Evolutionary conservation across 37 sponge, comb jelly and placozoan genomes (phyloP), one percentile per base, ranked within the genome.

Genomic region (Sycon ciliatum): DNA sequence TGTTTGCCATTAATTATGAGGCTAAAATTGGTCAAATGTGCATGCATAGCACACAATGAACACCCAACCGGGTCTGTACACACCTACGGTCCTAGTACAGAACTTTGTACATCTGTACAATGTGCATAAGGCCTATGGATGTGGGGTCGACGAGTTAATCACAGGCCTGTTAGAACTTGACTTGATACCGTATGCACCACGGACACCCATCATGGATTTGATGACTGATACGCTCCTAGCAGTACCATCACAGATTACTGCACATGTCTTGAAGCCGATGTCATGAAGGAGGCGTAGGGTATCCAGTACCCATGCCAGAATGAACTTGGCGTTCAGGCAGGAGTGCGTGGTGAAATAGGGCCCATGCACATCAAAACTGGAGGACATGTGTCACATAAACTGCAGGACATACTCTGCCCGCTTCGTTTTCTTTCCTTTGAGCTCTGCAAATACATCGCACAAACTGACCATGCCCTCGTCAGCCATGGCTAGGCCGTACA

Each of bases 321-420:
- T 24, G 28, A 72, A 72, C 32, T 52, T 72, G 28, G 20, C 11
- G 2, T 53, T 57, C 7, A 72, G 29, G 2, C 35, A 1, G 24
- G 3, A 9, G 16, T 16, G 34, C 30, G 29, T 18, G 13, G 73
- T 72, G 42, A 58, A 78, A 54, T 78, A 70, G 1, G 79, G 79
- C 11, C 79, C 79, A 78, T 71, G 36, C 5, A 78, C 49, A 58
- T 78, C 71, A 57, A 58, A 78, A 23, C 24, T 1, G 23, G 73
- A 72, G 9, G 65, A 38, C 66, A 64, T 34, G 65, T 62, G 56
- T 73, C 80, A 79, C 38, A 79, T 53, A 65, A 64, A 63, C 36
- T 79, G 80, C 35, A 79, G 62, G 1, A 79, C 65, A 57, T 79
- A 72, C 26, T 67, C 33, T 24, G 80, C 54, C 56, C 65, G 65